These are phyloP conservation scores for Xiphias gladius DNA, from an alignment of 2,113 vertebrate genomes.

Conservation along the genomic window DNA sequence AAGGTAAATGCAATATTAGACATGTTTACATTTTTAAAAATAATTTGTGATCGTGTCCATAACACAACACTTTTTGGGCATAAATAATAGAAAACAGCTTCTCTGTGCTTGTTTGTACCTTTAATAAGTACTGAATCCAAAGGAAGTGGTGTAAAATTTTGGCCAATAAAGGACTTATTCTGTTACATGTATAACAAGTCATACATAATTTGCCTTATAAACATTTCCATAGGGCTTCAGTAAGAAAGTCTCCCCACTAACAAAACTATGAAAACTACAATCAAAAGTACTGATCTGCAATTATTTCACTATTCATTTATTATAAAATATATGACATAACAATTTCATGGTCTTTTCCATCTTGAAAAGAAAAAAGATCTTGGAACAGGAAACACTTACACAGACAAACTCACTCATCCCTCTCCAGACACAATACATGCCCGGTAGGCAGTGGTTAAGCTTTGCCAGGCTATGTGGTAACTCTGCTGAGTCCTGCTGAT, in stretches of 20 bases:
- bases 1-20: too few relatives aligned
- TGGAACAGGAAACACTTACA: neutral
- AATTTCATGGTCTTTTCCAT: neutral
- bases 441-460: conserved; percentile 17
- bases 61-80: neutral
- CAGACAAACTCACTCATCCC: neutral
- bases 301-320: neutral
- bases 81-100: neutral
- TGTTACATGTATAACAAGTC: neutral
- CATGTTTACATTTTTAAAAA: neutral
- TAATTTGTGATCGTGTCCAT: neutral
- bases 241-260: neutral
- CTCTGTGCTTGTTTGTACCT: neutral
- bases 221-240: neutral
- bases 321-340: neutral
- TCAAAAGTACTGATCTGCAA: neutral
- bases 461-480: neutral
- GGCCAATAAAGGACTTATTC: neutral
- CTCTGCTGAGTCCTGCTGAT: conserved; percentile 1
- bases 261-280: neutral
- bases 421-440: conserved; percentile 20
- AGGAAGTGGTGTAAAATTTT: neutral
- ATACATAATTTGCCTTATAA: neutral
- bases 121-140: neutral
- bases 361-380: neutral